Evolutionary conservation across 2,888 invertebrate species (phyloP), one percentile per base, ranked within the genome.

Genomic region (Andrena trimmerana): DNA sequence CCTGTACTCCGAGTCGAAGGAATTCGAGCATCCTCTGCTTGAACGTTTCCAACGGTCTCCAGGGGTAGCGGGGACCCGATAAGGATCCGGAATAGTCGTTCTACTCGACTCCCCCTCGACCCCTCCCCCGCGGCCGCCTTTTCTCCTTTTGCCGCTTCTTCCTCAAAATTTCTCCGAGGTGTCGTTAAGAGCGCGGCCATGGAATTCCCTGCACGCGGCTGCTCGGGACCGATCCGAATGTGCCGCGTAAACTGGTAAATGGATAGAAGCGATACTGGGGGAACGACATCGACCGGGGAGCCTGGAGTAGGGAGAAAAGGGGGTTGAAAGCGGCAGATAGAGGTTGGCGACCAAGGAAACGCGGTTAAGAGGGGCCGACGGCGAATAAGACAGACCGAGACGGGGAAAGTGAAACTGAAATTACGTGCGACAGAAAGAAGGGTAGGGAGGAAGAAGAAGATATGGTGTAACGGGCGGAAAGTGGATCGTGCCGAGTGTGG

Each of bases 91-190:
- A 67, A 75, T 54, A 77, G 76, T 59, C n/a, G 67, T 31, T 54
- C 78, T 33, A 50, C 31, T 50, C n/a, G 31, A 65, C 63, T 50
- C 57, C 66, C 36, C 57, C 62, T 62, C 33, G 54, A 75, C 68
- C 48, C 59, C 52, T 29, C 54, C 29, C 65, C n/a, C 33, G 8
- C 67, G 42, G 4, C 42, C 42, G 1, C 16, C 13, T 16, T 42
- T 42, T 42, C 42, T 42, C 16, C 42, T 4, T 16, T 42, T 3
- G 42, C 42, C 42, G 42, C 16, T 42, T 36, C 7, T 59, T 57
- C 29, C 68, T 52, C 65, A 65, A 80, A 81, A 88, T 88, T 84
- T 87, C 87, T 88, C 88, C 72, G 70, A 87, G 88, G 87, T 80
- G 75, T 69, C 86, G 88, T 87, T 87, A 88, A 84, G 76, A 68